Base-by-base conservation (phyloP, 2,888 invertebrate species). In the Desoria tigrina region DNA sequence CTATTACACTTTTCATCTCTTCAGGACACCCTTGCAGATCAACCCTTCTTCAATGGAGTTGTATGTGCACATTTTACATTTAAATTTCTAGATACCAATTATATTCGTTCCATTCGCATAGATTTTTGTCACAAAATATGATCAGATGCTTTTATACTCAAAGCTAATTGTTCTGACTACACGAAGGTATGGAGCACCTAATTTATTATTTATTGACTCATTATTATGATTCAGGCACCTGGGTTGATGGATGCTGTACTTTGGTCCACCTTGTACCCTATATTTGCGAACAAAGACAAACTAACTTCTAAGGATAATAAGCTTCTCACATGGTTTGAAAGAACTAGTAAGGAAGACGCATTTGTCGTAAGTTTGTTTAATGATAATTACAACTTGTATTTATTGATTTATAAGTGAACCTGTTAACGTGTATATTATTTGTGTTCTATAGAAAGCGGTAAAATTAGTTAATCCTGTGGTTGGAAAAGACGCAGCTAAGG, bases 231-330 rank as follows among this genome's bases (percentile, higher is more conserved):
- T 11, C 11, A 32, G 45, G 6, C 45, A 71, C 64, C 89, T 27
- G 84, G 87, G 23, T 82, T 86, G 2, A 88, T 86, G 0, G 92
- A 92, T 80, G 81, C 89, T 61, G 84, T 86, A 2, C 81, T 91
- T 68, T 92, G 90, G 89, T 84, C 86, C 49, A 85, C 87, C 0
- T 75, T 92, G 3, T 90, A 88, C 77, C 89, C 88, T 0, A 76
- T 89, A 1, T 79, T 83, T 66, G 81, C 82, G 7, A 57, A 64
- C 72, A 86, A 85, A 73, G 83, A 83, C n/a, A 85, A 85, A 49
- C 79, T 87, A 11, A 79, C 86, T 24, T 80, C 81, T 1, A 82
- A 84, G 32, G 84, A 83, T 65, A 78, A 79, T 0, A 82, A 85
- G 71, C 77, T 91, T 7, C 76, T 79, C 0, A 80, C 81, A 16